Evolutionary conservation across 2,113 vertebrate genomes (phyloP), one percentile per base, ranked within the genome.

Genomic region (Osmerus eperlanus): DNA sequence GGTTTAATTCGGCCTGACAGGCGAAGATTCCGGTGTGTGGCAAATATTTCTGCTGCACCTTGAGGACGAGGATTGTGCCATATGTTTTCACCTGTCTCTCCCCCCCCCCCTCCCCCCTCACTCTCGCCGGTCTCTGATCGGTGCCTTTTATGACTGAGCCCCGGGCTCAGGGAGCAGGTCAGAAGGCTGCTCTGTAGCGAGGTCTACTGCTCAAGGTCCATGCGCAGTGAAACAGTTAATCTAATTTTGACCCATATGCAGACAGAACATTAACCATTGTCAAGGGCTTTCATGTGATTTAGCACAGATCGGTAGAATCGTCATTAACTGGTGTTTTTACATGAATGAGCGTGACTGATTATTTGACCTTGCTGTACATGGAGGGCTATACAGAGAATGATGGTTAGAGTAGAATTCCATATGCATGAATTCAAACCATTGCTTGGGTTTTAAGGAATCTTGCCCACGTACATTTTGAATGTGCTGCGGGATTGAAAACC

Each of bases 1-100:
- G 54, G 13, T 78, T 84, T 80, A 87, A 89, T 79, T 66, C 56
- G 54, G 64, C 61, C 51, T 74, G 81, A 87, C 79, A 85, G 73
- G 76, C 55, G 6, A 75, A 67, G 74, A 68, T 76, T 67, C 67
- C 29, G 2, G 60, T 56, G 58, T 62, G 71, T 65, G 19, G 71
- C 19, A 0, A 60, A 66, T 19, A 52, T 69, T 71, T 68, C 29
- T 0, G 29, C 68, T 60, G 72, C 82, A 85, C 76, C 81, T 85
- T 75, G 69, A 81, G 73, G 73, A 80, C 28, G 36, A 56, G 68
- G 69, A 58, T 63, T 65, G 80, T 72, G 65, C 51, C 13, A 15
- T 68, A 28, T 72, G 85, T 80, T 71, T 65, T 74, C 64, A 82
- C 83, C 75, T 73, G 66, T 67, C 74, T 52, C 71, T 56, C 62